phyloP scores from a whole-genome alignment of 2,888 invertebrate species.

The Papilio protenor region DNA sequence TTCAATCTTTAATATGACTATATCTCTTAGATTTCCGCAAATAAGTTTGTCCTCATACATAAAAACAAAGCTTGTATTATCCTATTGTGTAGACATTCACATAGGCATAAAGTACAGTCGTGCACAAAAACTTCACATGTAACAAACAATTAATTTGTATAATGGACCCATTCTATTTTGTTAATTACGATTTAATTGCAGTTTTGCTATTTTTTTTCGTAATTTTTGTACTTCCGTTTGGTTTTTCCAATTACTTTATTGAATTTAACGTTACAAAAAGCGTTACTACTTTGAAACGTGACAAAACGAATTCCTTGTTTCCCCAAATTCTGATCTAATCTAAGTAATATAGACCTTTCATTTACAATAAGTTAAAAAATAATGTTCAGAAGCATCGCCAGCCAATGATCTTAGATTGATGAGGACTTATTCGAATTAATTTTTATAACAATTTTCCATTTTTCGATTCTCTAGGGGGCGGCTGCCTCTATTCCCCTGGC shows the following conservation, averaged over 20 bases:
- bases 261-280: background rate
- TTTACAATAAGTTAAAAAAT: no score
- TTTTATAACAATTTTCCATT: no score
- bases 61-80: constrained; percentile 70
- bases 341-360: background rate
- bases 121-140: constrained; percentile 52
- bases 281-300: background rate
- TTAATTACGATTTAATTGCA: constrained; percentile 15
- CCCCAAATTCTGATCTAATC: background rate
- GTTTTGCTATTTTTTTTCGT: background rate
- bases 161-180: constrained; percentile 40
- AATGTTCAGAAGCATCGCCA: no score
- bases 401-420: no score
- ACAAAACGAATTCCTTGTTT: background rate
- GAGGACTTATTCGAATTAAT: no score
- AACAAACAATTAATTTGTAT: constrained; percentile 46
- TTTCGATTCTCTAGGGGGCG: no score
- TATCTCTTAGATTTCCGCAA: background rate
- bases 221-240: background rate
- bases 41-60: constrained; percentile 45
- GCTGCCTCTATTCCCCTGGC: no score
- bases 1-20: background rate
- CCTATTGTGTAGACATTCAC: constrained; percentile 61
- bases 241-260: background rate
- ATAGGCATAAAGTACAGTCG: constrained; percentile 53